Base-by-base conservation (phyloP, 2,797 vertebrate species). In the Remorina albescens region DNA sequence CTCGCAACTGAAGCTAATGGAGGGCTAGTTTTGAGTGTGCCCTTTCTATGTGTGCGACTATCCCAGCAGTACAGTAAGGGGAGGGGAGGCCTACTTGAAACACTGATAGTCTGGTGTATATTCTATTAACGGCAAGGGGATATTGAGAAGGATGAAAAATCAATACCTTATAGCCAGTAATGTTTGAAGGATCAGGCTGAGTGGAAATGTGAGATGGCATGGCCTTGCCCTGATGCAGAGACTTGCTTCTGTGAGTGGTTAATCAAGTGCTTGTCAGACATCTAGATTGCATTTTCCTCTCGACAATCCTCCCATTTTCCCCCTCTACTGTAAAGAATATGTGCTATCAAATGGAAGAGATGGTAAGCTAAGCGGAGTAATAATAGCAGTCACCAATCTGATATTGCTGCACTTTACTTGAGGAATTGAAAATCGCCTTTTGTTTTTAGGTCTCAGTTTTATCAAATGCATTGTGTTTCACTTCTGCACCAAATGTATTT, bases 111-210 rank as follows among this genome's bases (percentile, higher is more conserved):
- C 90, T 84, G 72, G 83, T 84, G 88, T 79, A 86, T 92, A 92
- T 90, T 93, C 86, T 78, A 89, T 91, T 2, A 89, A 88, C 74
- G 82, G 91, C 90, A 93, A 93, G 85, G 54, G 77, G 88, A 92
- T 86, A 92, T 88, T 86, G 89, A 89, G 89, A 91, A 89, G 93
- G 88, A 94, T 84, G 68, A 81, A 85, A 79, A 86, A 95, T 89
- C 89, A 86, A 95, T 90, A 88, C 71, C 36, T 66, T 68, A 78
- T 93, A 91, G 86, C 92, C 94, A 95, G 93, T 95, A 93, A 87
- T 91, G 91, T 95, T 94, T 92, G 93, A 93, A 89, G 93, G 80
- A 92, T 93, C 86, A 81, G 87, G 63, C 85, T 76, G 89, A 92
- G 89, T 91, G 88, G 95, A 95, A 96, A 97, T 88, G 82, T 94